Conservation (phyloP, 2,888 invertebrate species). For the Ormyrus labotus region DNA sequence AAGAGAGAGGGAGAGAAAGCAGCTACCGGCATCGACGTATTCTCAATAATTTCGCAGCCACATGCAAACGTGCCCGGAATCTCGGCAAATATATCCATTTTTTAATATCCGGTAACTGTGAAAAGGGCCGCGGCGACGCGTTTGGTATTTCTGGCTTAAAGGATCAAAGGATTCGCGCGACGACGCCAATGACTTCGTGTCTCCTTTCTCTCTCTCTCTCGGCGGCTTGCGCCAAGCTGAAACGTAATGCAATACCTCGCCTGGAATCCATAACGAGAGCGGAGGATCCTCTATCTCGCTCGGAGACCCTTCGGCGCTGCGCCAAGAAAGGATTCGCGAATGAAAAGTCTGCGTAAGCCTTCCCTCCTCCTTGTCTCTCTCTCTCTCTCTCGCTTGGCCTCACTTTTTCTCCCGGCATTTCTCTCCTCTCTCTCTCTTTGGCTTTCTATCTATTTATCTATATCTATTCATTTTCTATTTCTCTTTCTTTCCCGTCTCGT, state of each 20-base stretch:
- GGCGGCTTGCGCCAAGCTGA: constrained; percentile 7
- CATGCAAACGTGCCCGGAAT: constrained; percentile 43
- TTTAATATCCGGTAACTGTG: constrained; percentile 51
- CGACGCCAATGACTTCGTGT: constrained; percentile 31
- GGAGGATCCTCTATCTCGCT: constrained; percentile 1
- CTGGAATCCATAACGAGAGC: constrained; percentile 51
- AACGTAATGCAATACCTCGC: constrained; percentile 54
- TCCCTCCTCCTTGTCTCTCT: background rate
- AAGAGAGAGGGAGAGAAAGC: background rate
- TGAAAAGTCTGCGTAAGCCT: constrained; percentile 30
- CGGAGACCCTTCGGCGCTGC: constrained; percentile 19
- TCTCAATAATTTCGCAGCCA: constrained; percentile 15
- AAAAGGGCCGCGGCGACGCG: constrained; percentile 16
- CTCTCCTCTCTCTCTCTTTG: background rate
- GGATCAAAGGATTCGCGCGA: constrained; percentile 50
- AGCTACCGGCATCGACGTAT: background rate
- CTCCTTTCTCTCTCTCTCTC: background rate
- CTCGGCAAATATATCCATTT: constrained; percentile 47
- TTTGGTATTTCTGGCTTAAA: constrained; percentile 37
- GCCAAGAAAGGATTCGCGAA: constrained; percentile 46
- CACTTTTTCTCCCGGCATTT: background rate
- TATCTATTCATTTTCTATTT: background rate
- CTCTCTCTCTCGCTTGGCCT: background rate
- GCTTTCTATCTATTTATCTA: background rate
- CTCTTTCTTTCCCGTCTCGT: background rate